phyloP scores from a whole-genome alignment of 2,888 invertebrate species.

The Drosophila siamana region DNA sequence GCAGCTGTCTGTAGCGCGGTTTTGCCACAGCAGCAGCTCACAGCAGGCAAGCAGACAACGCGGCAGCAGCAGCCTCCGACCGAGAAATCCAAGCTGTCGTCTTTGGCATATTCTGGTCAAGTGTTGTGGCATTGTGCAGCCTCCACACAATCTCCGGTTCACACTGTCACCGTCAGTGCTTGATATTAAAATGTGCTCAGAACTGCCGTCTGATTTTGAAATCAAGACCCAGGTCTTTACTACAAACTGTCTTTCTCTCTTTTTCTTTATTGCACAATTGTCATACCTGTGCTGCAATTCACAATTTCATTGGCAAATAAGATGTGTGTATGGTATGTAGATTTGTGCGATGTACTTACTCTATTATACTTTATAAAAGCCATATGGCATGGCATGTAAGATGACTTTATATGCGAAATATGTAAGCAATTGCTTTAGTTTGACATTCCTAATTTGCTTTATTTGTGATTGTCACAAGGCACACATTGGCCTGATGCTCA shows the following conservation, averaged over 20 bases:
- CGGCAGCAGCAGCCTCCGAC: constrained; percentile 12
- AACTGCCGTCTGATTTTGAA: constrained; percentile 16
- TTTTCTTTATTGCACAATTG: constrained; percentile 40
- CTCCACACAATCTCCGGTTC: constrained; percentile 35
- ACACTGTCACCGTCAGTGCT: constrained; percentile 22
- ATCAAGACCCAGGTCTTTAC: constrained; percentile 8
- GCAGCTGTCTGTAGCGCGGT: constrained; percentile 38
- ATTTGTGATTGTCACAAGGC: constrained; percentile 26
- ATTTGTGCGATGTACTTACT: neutral
- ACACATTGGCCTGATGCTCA: constrained; percentile 26
- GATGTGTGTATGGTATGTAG: neutral
- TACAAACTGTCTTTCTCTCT: constrained; percentile 1
- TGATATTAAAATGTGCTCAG: constrained; percentile 35
- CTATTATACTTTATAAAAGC: no score
- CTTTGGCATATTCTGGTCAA: constrained; percentile 56
- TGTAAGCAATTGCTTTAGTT: constrained; percentile 50
- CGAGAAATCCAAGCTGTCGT: constrained; percentile 35
- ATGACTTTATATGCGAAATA: constrained; percentile 45
- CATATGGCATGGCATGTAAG: neutral
- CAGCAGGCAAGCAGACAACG: constrained; percentile 37
- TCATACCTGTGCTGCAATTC: constrained; percentile 49
- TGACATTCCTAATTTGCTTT: constrained; percentile 47
- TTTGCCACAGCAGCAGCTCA: constrained; percentile 32
- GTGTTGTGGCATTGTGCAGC: constrained; percentile 31
- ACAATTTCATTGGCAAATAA: constrained; percentile 29